Evolutionary conservation across 2,797 vertebrate species (phyloP).

Genomic region (Acrossocheilus wenchowensis): DNA sequence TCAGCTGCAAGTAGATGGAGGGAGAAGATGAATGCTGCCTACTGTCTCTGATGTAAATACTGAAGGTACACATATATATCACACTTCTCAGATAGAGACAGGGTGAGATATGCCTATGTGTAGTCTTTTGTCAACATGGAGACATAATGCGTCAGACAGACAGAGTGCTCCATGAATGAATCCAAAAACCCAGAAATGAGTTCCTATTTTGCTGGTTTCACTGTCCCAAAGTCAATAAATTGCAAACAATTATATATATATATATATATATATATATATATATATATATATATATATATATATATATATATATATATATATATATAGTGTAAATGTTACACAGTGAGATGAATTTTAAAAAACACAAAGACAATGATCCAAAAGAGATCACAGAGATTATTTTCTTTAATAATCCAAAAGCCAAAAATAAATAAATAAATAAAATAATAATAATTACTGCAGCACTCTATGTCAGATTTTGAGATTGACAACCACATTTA

Average conservation of each 20-base stretch:
- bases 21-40: conserved; percentile 70
- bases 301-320: no score
- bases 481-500: no score
- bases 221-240: not conserved
- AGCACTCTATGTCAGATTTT: no score
- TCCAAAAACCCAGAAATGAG: not conserved
- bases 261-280: not conserved
- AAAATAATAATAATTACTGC: no score
- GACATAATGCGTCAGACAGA: not conserved
- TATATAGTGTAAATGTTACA: not conserved
- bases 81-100: conserved; percentile 19
- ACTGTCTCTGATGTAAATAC: conserved; percentile 73
- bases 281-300: not conserved
- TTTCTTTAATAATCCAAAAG: not conserved
- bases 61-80: conserved; percentile 64
- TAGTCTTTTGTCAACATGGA: not conserved
- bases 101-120: not conserved
- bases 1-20: conserved; percentile 59
- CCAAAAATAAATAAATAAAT: no score
- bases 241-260: not conserved
- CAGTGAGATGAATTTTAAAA: not conserved
- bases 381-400: not conserved
- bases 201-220: not conserved
- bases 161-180: not conserved
- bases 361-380: not conserved